Percentiles rank a stretch among this genome's conserved stretches.
Conservation (phyloP, 2,113 vertebrate genomes). For the Anseranas semipalmata region DNA sequence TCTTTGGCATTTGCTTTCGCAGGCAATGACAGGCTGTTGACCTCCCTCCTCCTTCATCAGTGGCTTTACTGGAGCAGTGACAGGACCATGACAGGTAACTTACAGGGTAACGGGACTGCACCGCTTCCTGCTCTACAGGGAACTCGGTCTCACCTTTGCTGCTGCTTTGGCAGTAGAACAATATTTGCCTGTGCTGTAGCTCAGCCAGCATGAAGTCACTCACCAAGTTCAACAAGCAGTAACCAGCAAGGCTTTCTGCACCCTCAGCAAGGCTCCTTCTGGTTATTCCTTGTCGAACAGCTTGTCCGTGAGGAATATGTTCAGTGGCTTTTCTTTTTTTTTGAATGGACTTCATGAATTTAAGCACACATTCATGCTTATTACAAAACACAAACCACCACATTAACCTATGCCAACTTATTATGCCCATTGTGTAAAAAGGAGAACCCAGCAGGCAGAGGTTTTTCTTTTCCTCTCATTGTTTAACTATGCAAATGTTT, state of each 20-base stretch:
- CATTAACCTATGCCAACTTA: not conserved
- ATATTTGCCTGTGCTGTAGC: not conserved
- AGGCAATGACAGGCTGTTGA: not conserved
- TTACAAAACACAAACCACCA: not conserved
- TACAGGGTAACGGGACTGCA: not conserved
- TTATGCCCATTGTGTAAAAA: not conserved
- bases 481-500: not conserved
- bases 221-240: not conserved
- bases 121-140: not conserved
- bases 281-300: not conserved
- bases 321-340: not conserved
- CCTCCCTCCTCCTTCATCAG: not conserved
- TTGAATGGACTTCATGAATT: not conserved
- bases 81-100: not conserved
- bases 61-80: not conserved
- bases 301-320: not conserved
- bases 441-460: not conserved
- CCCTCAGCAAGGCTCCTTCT: not conserved
- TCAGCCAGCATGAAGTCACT: not conserved
- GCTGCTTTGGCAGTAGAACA: not conserved
- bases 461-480: not conserved
- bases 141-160: not conserved
- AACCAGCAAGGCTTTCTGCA: not conserved
- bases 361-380: not conserved
- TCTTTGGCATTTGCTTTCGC: not conserved